A percentile compares a stretch with the other conserved stretches of the same genome.
phyloP scores from a whole-genome alignment of 2,113 vertebrate genomes.

The Pelecanus crispus region DNA sequence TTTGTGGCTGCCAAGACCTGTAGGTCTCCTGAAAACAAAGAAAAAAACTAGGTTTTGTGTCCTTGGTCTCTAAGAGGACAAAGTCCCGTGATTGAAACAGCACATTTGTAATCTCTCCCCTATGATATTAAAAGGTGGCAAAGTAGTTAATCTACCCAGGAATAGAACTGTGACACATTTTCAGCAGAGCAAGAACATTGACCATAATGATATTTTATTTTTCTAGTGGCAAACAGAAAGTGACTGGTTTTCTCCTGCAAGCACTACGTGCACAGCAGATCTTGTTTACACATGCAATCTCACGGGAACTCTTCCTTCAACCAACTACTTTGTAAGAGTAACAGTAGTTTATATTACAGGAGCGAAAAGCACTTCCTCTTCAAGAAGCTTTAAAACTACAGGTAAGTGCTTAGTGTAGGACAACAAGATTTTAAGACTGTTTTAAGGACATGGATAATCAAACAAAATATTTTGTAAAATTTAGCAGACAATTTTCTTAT shows the following conservation, averaged over 20 bases:
- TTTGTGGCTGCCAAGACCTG: not conserved
- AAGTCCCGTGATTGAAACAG: not conserved
- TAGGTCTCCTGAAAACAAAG: not conserved
- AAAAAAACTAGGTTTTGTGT: not conserved
- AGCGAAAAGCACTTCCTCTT: conserved; percentile 50
- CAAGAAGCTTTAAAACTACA: conserved; percentile 69
- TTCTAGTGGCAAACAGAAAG: conserved; percentile 51
- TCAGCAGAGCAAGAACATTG: not conserved
- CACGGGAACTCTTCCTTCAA: conserved; percentile 53
- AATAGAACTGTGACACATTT: not conserved
- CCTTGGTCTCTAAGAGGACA: not conserved
- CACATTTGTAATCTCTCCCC: not conserved
- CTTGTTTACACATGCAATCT: conserved; percentile 55
- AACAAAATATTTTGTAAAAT: not conserved
- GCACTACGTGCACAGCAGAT: conserved; percentile 1
- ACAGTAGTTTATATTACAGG: conserved; percentile 63
- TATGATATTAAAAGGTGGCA: not conserved
- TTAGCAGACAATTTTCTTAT: not conserved
- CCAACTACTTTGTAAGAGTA: conserved; percentile 52
- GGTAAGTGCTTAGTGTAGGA: not conserved
- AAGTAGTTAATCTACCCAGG: not conserved
- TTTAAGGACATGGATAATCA: not conserved
- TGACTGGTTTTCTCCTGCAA: conserved; percentile 49
- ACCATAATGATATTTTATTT: conserved; percentile 4
- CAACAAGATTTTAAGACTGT: not conserved